Evolutionary conservation across 2,888 invertebrate species (phyloP).

Genomic region (Sepioteuthis lessoniana): DNA sequence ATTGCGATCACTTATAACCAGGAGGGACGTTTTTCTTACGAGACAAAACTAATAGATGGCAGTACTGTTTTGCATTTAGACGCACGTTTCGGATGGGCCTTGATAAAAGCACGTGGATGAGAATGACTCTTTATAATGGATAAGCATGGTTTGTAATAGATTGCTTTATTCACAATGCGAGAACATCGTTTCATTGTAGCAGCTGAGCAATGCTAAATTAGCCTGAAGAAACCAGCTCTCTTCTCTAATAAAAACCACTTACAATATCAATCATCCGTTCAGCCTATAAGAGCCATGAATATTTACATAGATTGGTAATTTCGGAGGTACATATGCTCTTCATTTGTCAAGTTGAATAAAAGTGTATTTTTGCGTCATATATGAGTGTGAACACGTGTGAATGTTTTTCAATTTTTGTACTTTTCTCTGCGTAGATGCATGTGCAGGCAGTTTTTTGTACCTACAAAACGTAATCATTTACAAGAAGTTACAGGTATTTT

Average conservation of each 20-base stretch:
- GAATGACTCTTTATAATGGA: not conserved
- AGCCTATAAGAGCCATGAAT: not conserved
- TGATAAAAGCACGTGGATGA: not conserved
- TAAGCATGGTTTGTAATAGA: not conserved
- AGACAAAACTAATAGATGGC: slow-evolving; percentile 33
- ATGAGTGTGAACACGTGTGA: not conserved
- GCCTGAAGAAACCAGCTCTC: not conserved
- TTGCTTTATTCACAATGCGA: not conserved
- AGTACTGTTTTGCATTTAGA: slow-evolving; percentile 5
- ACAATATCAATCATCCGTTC: not conserved
- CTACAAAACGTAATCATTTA: too few relatives aligned
- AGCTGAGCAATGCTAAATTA: not conserved
- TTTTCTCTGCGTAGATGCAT: too few relatives aligned
- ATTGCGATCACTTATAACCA: slow-evolving; percentile 11
- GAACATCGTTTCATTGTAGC: not conserved
- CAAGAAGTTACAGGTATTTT: too few relatives aligned
- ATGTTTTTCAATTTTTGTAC: not conserved
- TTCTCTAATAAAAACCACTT: not conserved
- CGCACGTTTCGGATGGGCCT: not conserved
- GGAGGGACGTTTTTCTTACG: slow-evolving; percentile 1
- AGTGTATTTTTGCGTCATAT: not conserved
- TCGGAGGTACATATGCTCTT: not conserved
- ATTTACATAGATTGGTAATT: not conserved
- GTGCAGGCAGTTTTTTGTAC: too few relatives aligned
- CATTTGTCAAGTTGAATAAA: not conserved